phyloP scores from a whole-genome alignment of 2,797 vertebrate genomes.

The Eulemur coronatus region DNA sequence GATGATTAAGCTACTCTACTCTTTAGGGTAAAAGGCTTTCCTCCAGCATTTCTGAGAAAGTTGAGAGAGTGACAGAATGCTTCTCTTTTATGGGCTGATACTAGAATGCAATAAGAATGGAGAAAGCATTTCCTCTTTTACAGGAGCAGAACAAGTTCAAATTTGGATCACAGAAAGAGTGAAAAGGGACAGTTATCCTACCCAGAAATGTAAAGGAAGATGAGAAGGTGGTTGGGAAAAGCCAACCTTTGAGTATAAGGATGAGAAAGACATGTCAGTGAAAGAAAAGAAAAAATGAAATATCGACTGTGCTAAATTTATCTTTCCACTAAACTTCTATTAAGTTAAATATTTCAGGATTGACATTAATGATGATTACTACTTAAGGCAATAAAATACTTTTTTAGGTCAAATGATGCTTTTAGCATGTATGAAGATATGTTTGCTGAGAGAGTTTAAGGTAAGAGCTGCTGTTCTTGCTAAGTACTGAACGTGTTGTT shows the following conservation, averaged over 20 bases:
- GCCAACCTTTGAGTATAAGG: background rate
- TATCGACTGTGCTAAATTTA: background rate
- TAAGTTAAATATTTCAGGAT: background rate
- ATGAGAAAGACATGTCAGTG: background rate
- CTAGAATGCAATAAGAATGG: background rate
- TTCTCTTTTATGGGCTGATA: background rate
- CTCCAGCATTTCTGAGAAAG: constrained; percentile 4
- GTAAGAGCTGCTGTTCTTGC: background rate
- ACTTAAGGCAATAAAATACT: background rate
- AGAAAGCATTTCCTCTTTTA: background rate
- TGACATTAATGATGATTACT: background rate
- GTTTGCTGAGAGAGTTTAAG: background rate
- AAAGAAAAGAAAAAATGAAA: background rate
- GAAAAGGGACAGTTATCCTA: background rate
- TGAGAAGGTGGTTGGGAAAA: background rate
- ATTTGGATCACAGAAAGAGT: background rate
- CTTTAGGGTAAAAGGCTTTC: background rate
- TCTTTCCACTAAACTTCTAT: background rate
- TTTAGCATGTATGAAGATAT: background rate
- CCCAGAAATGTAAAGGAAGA: background rate
- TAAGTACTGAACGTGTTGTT: background rate
- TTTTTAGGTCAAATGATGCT: background rate
- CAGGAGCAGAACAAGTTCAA: background rate
- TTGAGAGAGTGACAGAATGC: background rate
- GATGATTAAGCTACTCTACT: background rate